Conservation (phyloP, 1,140 invertebrate genomes). For the Bombus vancouverensis region DNA sequence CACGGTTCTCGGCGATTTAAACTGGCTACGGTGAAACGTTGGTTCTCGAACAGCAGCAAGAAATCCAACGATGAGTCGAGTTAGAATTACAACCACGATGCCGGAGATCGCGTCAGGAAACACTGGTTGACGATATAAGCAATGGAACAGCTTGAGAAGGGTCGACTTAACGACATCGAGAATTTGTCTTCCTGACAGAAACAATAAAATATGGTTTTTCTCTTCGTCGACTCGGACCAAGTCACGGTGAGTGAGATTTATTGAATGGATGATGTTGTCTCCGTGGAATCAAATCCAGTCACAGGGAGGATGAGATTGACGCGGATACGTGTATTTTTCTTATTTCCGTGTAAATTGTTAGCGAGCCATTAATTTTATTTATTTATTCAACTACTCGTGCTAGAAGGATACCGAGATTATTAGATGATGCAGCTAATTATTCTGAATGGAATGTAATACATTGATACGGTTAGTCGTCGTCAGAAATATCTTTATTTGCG, state of each 20-base stretch:
- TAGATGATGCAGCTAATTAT: no score
- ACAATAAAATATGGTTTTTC: slow-evolving; percentile 24
- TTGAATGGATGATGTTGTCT: not conserved
- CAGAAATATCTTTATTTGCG: no score
- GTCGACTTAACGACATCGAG: not conserved
- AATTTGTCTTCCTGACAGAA: slow-evolving; percentile 12
- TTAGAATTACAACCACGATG: not conserved
- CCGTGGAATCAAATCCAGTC: not conserved
- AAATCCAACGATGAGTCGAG: not conserved
- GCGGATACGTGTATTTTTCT: no score
- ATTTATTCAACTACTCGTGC: no score
- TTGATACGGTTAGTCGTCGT: no score
- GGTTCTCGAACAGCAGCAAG: not conserved
- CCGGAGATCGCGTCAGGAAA: not conserved
- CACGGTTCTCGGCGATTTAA: not conserved
- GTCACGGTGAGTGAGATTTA: not conserved
- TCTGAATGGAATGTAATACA: no score
- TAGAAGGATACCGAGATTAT: no score
- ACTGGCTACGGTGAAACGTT: not conserved
- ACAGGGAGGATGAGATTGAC: no score
- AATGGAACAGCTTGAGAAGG: not conserved
- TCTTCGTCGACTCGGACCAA: not conserved
- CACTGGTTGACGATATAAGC: no score
- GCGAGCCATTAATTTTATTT: no score
- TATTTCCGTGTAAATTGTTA: not conserved